Evolutionary conservation across 2,888 invertebrate genomes (phyloP).

Genomic region (Lepidochitona cinerea): DNA sequence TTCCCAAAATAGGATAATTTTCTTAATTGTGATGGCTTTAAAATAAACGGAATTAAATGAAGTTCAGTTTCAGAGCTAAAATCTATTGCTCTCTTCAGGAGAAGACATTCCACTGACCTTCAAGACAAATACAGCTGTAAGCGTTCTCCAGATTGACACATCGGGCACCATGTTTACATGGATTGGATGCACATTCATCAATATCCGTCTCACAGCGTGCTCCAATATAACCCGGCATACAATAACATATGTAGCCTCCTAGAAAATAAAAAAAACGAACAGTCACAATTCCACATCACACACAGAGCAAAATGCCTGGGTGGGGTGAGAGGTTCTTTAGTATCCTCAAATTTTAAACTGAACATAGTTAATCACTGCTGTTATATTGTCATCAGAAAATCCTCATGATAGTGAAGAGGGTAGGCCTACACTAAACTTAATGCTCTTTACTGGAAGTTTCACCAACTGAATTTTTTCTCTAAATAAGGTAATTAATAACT

Average conservation of each 20-base stretch:
- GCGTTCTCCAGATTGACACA: conserved; percentile 72
- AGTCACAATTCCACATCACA: not conserved
- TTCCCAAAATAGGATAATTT: no score
- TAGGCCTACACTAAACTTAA: not conserved
- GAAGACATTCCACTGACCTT: not conserved
- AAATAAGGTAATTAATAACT: not conserved
- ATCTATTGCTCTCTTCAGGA: not conserved
- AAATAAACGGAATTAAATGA: no score
- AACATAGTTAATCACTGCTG: not conserved
- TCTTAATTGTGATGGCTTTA: no score
- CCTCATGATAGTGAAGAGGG: not conserved
- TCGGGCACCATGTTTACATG: conserved; percentile 90
- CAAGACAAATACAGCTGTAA: not conserved
- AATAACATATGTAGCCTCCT: conserved; percentile 76
- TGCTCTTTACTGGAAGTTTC: not conserved
- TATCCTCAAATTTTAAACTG: not conserved
- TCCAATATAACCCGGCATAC: conserved; percentile 52
- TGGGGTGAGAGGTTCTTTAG: not conserved
- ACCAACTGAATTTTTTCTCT: not conserved
- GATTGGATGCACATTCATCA: conserved; percentile 93
- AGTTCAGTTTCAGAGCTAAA: not conserved
- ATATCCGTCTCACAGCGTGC: conserved; percentile 84
- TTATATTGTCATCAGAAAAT: not conserved
- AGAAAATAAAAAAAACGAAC: conserved; percentile 10
- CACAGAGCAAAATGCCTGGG: no score